A percentile compares a stretch with the other conserved stretches of the same genome.
Conservation (phyloP, 2,888 invertebrate genomes). For the Drosophila atripex region DNA sequence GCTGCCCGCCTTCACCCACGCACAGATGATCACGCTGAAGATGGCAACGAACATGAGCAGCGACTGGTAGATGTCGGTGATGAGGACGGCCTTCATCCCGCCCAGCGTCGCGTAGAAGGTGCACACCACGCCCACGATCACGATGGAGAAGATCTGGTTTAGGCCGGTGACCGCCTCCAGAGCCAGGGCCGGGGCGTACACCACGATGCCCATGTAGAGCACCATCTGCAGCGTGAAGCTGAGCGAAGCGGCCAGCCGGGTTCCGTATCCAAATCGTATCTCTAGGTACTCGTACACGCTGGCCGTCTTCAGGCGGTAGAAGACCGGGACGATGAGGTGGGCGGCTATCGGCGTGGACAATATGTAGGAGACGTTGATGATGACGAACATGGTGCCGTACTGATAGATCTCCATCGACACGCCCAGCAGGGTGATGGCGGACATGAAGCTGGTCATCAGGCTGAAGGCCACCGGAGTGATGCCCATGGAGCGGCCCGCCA, state of each 20-base stretch:
- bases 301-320: slow-evolving; percentile 92
- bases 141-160: slow-evolving; percentile 88
- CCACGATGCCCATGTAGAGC: slow-evolving; percentile 94
- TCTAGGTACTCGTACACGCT: slow-evolving; percentile 97
- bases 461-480: slow-evolving; percentile 93
- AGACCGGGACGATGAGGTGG: slow-evolving; percentile 92
- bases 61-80: slow-evolving; percentile 94
- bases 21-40: slow-evolving; percentile 90
- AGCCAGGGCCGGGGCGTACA: slow-evolving; percentile 97
- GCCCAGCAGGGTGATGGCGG: slow-evolving; percentile 94
- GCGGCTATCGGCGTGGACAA: slow-evolving; percentile 91
- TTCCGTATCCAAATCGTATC: slow-evolving; percentile 90
- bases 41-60: slow-evolving; percentile 93
- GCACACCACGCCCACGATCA: slow-evolving; percentile 88
- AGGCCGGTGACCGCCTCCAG: slow-evolving; percentile 94
- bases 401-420: slow-evolving; percentile 94
- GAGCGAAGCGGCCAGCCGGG: slow-evolving; percentile 91
- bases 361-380: slow-evolving; percentile 90
- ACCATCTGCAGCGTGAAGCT: slow-evolving; percentile 95
- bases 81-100: slow-evolving; percentile 95
- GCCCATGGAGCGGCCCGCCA: slow-evolving; percentile 92
- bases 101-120: slow-evolving; percentile 95
- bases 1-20: slow-evolving; percentile 89
- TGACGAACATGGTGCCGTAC: slow-evolving; percentile 91
- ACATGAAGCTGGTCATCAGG: slow-evolving; percentile 97